Evolutionary conservation across 2,888 invertebrate species (phyloP).

Genomic region (Phengaris alcon): DNA sequence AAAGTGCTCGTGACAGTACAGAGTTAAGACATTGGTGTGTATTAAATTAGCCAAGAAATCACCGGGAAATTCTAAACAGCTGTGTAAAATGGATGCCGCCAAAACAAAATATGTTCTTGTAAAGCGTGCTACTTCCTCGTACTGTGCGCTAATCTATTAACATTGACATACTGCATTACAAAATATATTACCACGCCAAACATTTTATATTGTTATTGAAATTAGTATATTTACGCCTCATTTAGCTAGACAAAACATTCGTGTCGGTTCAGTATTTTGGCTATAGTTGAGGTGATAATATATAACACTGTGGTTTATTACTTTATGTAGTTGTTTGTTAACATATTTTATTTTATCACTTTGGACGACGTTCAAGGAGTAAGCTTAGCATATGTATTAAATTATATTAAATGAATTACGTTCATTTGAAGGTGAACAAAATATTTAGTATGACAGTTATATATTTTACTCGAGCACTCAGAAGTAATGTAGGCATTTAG

Average conservation of each 20-base stretch:
- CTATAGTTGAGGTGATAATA: background rate
- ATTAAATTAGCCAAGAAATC: constrained; percentile 29
- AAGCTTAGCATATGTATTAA: background rate
- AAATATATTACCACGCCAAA: background rate
- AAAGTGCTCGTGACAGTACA: background rate
- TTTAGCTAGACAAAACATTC: constrained; percentile 1
- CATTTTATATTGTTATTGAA: background rate
- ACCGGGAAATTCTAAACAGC: constrained; percentile 31
- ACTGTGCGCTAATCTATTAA: constrained; percentile 25
- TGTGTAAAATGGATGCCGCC: constrained; percentile 25
- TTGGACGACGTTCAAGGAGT: constrained; percentile 10
- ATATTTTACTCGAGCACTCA: background rate
- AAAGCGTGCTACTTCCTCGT: constrained; percentile 39
- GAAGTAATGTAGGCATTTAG: background rate
- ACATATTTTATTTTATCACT: constrained; percentile 21
- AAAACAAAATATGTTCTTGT: constrained; percentile 22
- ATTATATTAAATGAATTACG: constrained; percentile 11
- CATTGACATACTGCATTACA: background rate
- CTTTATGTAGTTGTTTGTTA: constrained; percentile 15
- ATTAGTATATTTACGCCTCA: background rate
- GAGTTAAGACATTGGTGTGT: constrained; percentile 20
- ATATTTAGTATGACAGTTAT: constrained; percentile 1
- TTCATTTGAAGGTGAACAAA: constrained; percentile 20
- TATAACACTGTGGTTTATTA: background rate
- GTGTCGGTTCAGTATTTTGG: constrained; percentile 4